Percentiles rank a stretch among this genome's conserved stretches.
Conservation (phyloP, 2,113 vertebrate species). For the Amblyornis subalaris region DNA sequence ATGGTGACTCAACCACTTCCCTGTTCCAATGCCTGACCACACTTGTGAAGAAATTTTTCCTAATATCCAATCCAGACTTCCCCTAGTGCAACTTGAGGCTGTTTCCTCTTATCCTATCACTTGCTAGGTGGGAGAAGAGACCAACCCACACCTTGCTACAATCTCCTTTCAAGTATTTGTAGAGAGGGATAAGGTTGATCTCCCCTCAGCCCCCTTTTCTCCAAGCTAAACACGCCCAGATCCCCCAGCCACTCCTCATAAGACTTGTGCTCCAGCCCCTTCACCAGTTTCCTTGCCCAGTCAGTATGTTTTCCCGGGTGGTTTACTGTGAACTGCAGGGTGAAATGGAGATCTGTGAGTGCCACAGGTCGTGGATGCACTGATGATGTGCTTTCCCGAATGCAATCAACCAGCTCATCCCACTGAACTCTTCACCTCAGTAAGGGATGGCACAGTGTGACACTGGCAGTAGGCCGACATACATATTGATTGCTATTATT, state of each 20-base stretch:
- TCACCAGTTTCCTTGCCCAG: too few species aligned
- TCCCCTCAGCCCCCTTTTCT: neutral
- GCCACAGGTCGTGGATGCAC: fast-evolving
- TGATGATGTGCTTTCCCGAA: neutral
- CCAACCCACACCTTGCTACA: neutral
- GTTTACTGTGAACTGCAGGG: neutral
- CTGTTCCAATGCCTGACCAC: neutral
- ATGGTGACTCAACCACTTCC: neutral
- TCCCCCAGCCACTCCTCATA: neutral
- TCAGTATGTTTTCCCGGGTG: neutral
- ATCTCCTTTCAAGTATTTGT: fast-evolving
- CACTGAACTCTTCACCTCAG: neutral
- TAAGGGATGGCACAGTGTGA: fast-evolving
- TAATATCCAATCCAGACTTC: neutral
- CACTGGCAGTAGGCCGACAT: neutral
- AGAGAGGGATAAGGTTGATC: neutral
- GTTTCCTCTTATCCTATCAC: neutral
- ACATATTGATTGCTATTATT: fast-evolving
- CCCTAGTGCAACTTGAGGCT: neutral
- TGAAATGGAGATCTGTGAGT: fast-evolving
- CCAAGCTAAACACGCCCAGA: neutral
- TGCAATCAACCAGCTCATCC: fast-evolving
- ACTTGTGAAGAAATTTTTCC: neutral
- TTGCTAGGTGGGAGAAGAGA: neutral
- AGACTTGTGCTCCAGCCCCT: too few species aligned